Base-by-base conservation (phyloP, 2,888 invertebrate species). In the Chymomyza fuscimana region DNA sequence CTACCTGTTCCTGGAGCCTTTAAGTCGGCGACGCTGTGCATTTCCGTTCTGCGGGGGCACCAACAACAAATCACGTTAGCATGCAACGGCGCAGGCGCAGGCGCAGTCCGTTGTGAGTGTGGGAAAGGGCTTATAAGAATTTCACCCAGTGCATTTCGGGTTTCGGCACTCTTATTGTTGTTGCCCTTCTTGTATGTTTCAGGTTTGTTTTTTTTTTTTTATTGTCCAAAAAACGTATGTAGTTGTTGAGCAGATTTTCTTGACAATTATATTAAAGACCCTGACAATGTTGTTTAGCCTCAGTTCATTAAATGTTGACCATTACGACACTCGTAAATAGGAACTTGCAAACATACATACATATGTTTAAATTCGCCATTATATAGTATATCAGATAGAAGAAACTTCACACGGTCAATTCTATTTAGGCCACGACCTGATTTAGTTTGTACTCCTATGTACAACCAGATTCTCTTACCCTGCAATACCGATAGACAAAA, bases 111-210 rank as follows among this genome's bases (percentile, higher is more conserved):
- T 84, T 85, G 73, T 82, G 85, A 85, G 87, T 85, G 85, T 85
- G 85, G 85, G 85, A 85, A 85, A 85, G 85, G 85, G 85, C 85
- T 85, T 85, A 85, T 85, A 85, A 85, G 85, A 85, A 85, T 85
- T 86, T 85, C 85, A 86, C 87, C 86, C 81, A 87, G 54, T 60
- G 51, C 32, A 46, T 19, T 84, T 83, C 70, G 78, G 78, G 73
- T 77, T 72, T 82, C 77, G 58, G 62, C 60, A 68, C 36, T 75
- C 70, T 54, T 58, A 46, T 60, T 67, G 65, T n/a, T 63, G 54
- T 71, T 65, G 69, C 63, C 69, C 76, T 67, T 60, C 69, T 78
- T 72, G 59, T 65, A 19, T 64, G 59, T 25, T 50, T 64, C 54
- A 22, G 58, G 73, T 54, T n/a, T 69, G 59, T 50, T 67, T 77